Conservation (phyloP, 1,140 invertebrate genomes). For the Acromyrmex heyeri region DNA sequence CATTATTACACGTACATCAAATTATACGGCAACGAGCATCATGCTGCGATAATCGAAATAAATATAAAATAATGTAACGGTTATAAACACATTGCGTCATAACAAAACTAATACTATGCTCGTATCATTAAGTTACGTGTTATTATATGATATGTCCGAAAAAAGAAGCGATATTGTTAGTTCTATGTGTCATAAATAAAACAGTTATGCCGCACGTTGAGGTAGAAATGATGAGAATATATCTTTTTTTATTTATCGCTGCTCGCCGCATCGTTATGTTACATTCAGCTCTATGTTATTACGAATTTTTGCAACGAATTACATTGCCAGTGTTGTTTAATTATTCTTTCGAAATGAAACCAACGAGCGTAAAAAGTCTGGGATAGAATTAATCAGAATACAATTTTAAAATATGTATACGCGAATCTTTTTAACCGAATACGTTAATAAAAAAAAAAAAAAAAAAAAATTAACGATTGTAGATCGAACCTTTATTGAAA, state of each 20-base stretch:
- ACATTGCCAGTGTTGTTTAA: slow-evolving; percentile 27
- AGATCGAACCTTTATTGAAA: neutral
- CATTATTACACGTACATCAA: neutral
- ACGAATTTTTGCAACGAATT: slow-evolving; percentile 45
- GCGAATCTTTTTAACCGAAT: neutral
- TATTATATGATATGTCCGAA: slow-evolving; percentile 19
- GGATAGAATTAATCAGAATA: slow-evolving; percentile 23
- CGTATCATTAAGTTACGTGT: slow-evolving; percentile 27
- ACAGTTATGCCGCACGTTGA: neutral
- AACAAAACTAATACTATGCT: slow-evolving; percentile 21
- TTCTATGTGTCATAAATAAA: slow-evolving; percentile 1
- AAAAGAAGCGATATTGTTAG: neutral
- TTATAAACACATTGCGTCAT: slow-evolving; percentile 2
- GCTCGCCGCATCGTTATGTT: slow-evolving; percentile 13
- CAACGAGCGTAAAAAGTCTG: slow-evolving; percentile 16
- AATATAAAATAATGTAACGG: slow-evolving; percentile 25
- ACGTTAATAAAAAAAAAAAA: neutral
- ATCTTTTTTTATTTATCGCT: slow-evolving; percentile 5
- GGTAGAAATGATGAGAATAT: slow-evolving; percentile 28
- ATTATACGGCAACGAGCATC: neutral
- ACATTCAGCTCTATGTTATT: slow-evolving; percentile 20
- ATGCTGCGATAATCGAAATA: slow-evolving; percentile 21
- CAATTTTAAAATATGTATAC: slow-evolving; percentile 5
- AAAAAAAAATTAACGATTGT: slow-evolving; percentile 5
- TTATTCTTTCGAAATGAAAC: slow-evolving; percentile 28